phyloP scores from a whole-genome alignment of 2,797 vertebrate genomes.

The Ceyx erithaca region DNA sequence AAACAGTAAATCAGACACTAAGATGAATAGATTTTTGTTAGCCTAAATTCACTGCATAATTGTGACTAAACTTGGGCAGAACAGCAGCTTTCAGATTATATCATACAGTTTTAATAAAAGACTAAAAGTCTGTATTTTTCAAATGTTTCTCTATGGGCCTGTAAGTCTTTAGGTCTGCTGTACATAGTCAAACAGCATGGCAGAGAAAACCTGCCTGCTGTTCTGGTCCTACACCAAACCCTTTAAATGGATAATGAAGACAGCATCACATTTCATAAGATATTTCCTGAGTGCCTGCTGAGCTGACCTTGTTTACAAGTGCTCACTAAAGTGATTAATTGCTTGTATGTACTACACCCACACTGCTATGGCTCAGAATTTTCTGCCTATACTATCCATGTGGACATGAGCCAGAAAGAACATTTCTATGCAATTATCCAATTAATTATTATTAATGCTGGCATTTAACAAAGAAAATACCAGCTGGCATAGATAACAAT shows the following conservation, averaged over 20 bases:
- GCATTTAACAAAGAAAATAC: background rate
- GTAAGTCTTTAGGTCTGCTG: background rate
- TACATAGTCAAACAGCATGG: background rate
- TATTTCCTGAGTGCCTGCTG: conserved; percentile 10
- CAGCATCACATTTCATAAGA: conserved; percentile 36
- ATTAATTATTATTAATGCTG: conserved; percentile 22
- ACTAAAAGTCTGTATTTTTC: background rate
- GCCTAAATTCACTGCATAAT: background rate
- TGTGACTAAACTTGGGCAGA: background rate
- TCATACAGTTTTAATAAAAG: background rate
- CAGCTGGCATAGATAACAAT: background rate
- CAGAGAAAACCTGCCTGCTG: background rate
- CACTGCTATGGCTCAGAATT: background rate
- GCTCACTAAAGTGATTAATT: conserved; percentile 24
- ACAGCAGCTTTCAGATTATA: background rate
- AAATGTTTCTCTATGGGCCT: background rate
- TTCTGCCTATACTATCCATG: background rate
- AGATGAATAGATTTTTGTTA: background rate
- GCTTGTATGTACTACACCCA: background rate
- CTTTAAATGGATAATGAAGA: conserved; percentile 16
- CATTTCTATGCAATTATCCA: conserved; percentile 5
- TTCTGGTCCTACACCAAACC: conserved; percentile 7
- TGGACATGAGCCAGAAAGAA: conserved; percentile 18
- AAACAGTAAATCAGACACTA: background rate
- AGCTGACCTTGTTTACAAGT: conserved; percentile 32